phyloP scores from a whole-genome alignment of 2,113 vertebrate genomes.

The Motacilla tschutschensis region DNA sequence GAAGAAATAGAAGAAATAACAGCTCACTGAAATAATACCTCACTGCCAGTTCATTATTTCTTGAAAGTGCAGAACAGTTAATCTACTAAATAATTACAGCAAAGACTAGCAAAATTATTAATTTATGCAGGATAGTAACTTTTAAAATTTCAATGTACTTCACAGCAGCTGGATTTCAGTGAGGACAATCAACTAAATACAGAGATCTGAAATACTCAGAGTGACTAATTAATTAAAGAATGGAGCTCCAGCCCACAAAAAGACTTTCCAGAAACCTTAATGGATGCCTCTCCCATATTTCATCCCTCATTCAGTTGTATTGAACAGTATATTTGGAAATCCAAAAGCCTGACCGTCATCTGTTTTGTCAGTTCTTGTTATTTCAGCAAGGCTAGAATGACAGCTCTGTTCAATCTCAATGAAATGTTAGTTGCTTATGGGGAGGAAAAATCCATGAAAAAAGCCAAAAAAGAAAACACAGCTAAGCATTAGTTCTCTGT shows the following conservation, averaged over 20 bases:
- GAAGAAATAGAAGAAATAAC: background rate
- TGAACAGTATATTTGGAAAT: background rate
- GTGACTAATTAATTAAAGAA: background rate
- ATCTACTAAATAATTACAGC: background rate
- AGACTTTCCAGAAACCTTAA: background rate
- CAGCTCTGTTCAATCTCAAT: background rate
- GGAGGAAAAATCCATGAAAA: background rate
- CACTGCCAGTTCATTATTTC: background rate
- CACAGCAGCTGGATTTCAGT: background rate
- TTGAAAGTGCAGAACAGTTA: background rate
- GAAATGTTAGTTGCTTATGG: background rate
- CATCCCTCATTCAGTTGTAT: background rate
- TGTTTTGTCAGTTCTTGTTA: background rate
- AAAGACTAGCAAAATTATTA: background rate
- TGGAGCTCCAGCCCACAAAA: background rate
- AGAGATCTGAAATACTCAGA: background rate
- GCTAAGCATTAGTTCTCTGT: background rate
- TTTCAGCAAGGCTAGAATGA: background rate
- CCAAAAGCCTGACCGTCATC: background rate
- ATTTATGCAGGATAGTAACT: background rate
- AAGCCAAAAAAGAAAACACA: background rate
- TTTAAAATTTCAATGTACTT: background rate
- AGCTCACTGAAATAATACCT: background rate
- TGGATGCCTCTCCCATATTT: background rate
- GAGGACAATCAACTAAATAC: background rate